These are phyloP conservation scores for Drosophila leontia DNA, from an alignment of 1,140 invertebrate species.

Conservation along the genomic window DNA sequence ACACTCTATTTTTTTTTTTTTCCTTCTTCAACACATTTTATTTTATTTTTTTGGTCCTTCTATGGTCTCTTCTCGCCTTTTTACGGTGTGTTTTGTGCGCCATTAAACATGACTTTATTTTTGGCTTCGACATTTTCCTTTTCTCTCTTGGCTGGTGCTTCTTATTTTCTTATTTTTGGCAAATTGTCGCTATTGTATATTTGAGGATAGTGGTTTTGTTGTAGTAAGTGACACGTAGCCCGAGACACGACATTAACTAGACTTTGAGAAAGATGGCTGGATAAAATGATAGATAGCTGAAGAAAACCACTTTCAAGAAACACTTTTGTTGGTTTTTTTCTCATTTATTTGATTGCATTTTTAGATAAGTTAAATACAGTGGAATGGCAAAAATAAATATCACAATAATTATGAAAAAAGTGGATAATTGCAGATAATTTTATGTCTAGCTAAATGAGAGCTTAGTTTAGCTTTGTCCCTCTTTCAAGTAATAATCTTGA, in stretches of 20 bases:
- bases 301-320: neutral
- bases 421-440: neutral
- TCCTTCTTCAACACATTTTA: neutral
- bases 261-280: conserved; percentile 18
- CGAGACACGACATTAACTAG: conserved; percentile 36
- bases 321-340: neutral
- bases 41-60: conserved; percentile 2
- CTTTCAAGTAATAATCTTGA: too few relatives aligned
- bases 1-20: conserved; percentile 12
- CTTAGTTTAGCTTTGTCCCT: neutral
- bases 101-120: conserved; percentile 63
- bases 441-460: neutral
- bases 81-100: conserved; percentile 57
- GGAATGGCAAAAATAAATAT: neutral
- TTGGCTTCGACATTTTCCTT: conserved; percentile 33
- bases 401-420: neutral
- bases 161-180: conserved; percentile 38
- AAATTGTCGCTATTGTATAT: conserved; percentile 51
- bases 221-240: conserved; percentile 41
- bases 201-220: conserved; percentile 31
- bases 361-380: neutral
- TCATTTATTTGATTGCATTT: conserved; percentile 1
- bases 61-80: conserved; percentile 21
- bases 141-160: conserved; percentile 7
- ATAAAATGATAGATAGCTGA: neutral